Evolutionary conservation across 2,888 invertebrate species (phyloP).

Genomic region (Drosophila trichaetosa): DNA sequence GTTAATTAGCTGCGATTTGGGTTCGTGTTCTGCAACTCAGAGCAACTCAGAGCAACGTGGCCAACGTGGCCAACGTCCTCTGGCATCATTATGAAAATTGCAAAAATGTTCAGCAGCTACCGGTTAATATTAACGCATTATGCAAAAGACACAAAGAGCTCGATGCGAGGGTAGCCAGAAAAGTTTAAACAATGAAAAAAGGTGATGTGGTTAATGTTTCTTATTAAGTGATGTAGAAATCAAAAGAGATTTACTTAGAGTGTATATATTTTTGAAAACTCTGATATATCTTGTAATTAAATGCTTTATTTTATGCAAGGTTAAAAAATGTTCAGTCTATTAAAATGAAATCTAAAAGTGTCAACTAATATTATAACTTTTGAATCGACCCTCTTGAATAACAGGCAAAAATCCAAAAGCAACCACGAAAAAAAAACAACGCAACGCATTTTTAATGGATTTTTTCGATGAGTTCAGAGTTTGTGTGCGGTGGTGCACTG

Average conservation of each 20-base stretch:
- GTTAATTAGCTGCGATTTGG: slow-evolving; percentile 76
- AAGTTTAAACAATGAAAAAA: neutral
- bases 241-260: accelerated
- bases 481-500: slow-evolving; percentile 8
- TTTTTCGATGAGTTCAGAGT: slow-evolving; percentile 56
- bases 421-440: slow-evolving; percentile 41
- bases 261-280: too few species aligned
- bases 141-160: slow-evolving; percentile 58
- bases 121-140: slow-evolving; percentile 77
- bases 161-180: slow-evolving; percentile 8
- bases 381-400: slow-evolving; percentile 27
- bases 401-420: slow-evolving; percentile 37
- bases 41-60: slow-evolving; percentile 13
- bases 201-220: neutral
- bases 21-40: slow-evolving; percentile 13
- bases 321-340: neutral
- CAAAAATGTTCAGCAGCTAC: slow-evolving; percentile 67
- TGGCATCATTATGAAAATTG: slow-evolving; percentile 75
- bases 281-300: neutral
- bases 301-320: too few species aligned
- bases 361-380: neutral
- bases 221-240: neutral
- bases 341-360: neutral
- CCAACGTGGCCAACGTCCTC: slow-evolving; percentile 13
- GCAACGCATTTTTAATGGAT: slow-evolving; percentile 77